Base-by-base conservation (phyloP, 2,888 invertebrate genomes). In the Watsonalla cultraria region DNA sequence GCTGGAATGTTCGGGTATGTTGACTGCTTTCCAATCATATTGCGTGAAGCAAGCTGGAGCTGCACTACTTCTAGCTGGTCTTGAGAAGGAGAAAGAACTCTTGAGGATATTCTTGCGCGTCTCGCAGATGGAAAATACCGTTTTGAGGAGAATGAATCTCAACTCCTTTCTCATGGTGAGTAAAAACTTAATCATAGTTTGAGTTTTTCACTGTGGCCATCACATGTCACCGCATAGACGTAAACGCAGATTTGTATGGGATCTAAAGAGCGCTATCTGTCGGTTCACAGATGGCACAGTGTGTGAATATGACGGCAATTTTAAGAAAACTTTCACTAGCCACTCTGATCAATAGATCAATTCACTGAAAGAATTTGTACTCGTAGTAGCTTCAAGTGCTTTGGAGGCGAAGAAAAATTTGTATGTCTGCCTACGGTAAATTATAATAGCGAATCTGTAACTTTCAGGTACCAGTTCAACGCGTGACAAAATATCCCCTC, bases 131-230 rank as follows among this genome's bases (percentile, higher is more conserved):
- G 98, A 98, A 84, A 98, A 98, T 82, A 94, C 96, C 15, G 95
- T 97, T 60, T 90, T 98, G 66, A 92, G 98, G 67, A 92, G 98
- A 69, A 98, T 98, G 98, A 98, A 98, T 83, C 92, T 99, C 50
- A 97, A 98, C 87, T 98, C 98, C n/a, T 99, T 98, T 87, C 93
- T 98, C 54, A 98, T 98, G 98, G 98, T 97, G 82, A 84, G 87
- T 68, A 47, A 47, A 42, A 15, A 53, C 4, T 2, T 2, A 24
- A 24, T 24, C 24, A 24, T 1, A 24, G 24, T 24, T 1, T 4
- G 24, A 24, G n/a, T 24, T 24, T 2, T 24, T 24, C 24, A 24
- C 4, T 24, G 24, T 4, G 1, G 24, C 24, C 24, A 24, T 24
- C 24, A 24, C 24, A 24, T 24, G 24, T 24, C 24, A 24, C 24